Conservation (phyloP, 37 sponge, comb jelly and placozoan species). For the Cliona cf. orientalis region DNA sequence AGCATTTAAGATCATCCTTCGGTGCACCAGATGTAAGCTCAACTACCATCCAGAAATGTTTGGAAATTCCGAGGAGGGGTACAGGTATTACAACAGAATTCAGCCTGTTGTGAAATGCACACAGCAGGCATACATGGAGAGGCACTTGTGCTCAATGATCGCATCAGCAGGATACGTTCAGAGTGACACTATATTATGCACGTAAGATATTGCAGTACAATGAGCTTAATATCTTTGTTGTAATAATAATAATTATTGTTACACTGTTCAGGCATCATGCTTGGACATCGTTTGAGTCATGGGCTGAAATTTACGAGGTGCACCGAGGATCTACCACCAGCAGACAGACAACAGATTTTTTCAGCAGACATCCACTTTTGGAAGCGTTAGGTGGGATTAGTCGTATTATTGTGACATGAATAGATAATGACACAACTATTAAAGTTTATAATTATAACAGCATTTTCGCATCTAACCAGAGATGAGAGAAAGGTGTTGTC, state of each 20-base stretch:
- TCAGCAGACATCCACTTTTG: not conserved
- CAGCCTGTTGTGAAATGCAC: conserved; percentile 8
- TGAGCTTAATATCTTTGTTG: too few relatives aligned
- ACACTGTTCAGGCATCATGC: conserved; percentile 12
- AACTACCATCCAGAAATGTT: conserved; percentile 8
- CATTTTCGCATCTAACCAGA: not conserved
- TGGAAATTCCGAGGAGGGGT: conserved; percentile 2
- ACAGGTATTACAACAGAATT: not conserved
- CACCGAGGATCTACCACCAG: not conserved
- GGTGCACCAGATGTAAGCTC: conserved; percentile 3
- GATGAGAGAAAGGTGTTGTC: not conserved
- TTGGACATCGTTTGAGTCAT: conserved; percentile 29
- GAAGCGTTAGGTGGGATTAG: not conserved
- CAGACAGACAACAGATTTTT: not conserved
- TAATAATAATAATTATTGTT: too few relatives aligned
- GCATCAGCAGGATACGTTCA: conserved; percentile 21
- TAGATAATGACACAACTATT: not conserved
- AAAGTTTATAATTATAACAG: not conserved
- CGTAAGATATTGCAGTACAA: too few relatives aligned
- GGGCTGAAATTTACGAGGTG: conserved; percentile 14
- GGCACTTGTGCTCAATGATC: not conserved
- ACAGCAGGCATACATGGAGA: not conserved
- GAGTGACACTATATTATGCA: too few relatives aligned
- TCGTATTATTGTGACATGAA: not conserved
- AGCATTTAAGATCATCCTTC: conserved; percentile 19